These are phyloP conservation scores for Temnothorax longispinosus DNA, from an alignment of 1,140 invertebrate genomes.

Conservation along the genomic window DNA sequence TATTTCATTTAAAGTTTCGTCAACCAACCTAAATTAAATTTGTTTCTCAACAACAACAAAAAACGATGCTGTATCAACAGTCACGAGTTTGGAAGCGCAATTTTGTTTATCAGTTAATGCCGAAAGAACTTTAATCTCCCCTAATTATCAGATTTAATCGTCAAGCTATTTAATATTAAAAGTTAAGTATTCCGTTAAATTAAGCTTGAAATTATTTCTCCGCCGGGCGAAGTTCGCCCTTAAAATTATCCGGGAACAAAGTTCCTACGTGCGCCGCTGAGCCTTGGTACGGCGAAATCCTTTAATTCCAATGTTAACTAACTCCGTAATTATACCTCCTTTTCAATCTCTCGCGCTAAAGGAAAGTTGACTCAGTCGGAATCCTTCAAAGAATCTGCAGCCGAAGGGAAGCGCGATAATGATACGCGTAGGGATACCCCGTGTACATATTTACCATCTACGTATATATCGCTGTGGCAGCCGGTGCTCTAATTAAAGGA, in stretches of 20 bases:
- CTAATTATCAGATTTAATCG: constrained; percentile 7
- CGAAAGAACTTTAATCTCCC: background rate
- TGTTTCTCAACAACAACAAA: background rate
- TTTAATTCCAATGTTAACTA: constrained; percentile 56
- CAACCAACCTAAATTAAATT: background rate
- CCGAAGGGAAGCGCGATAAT: constrained; percentile 47
- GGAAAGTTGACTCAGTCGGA: constrained; percentile 46
- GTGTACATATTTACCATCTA: constrained; percentile 38
- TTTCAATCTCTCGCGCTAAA: constrained; percentile 29
- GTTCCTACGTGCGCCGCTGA: background rate
- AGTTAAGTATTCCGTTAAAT: constrained; percentile 38
- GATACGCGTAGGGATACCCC: constrained; percentile 21
- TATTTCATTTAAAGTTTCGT: background rate
- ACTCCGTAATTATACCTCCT: constrained; percentile 42
- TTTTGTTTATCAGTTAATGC: constrained; percentile 10
- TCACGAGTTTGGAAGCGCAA: background rate
- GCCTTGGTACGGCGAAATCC: constrained; percentile 27
- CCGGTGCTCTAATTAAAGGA: constrained; percentile 37
- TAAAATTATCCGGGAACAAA: constrained; percentile 38
- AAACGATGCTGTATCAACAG: background rate
- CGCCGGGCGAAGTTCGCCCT: background rate
- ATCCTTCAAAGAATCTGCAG: constrained; percentile 50
- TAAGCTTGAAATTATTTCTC: constrained; percentile 36
- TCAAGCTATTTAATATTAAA: constrained; percentile 20
- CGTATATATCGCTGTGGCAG: constrained; percentile 7